Conservation (phyloP, 2,888 invertebrate genomes). For the Chloromyia formosa region DNA sequence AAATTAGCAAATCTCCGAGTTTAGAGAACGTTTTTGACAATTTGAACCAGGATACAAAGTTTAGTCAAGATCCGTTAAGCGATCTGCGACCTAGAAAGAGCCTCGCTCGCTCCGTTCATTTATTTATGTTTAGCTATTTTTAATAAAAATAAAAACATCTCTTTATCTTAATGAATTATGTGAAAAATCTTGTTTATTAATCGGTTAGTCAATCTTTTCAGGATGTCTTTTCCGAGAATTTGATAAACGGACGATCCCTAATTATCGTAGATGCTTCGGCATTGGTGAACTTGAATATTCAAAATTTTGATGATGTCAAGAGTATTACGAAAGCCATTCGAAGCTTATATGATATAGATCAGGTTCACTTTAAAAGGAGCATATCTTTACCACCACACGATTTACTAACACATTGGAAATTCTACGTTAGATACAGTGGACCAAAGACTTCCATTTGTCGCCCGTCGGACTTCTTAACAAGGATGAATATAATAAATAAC, state of each 20-base stretch:
- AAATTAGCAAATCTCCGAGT: no score
- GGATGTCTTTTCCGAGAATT: slow-evolving; percentile 63
- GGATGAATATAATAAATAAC: slow-evolving; percentile 66
- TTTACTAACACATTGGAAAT: slow-evolving; percentile 66
- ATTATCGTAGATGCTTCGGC: slow-evolving; percentile 65
- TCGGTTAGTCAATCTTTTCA: no score
- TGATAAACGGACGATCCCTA: slow-evolving; percentile 65
- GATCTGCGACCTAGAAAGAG: no score
- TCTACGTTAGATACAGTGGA: slow-evolving; percentile 67
- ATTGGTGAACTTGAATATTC: slow-evolving; percentile 65
- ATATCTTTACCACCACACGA: slow-evolving; percentile 64
- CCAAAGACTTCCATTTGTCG: slow-evolving; percentile 64
- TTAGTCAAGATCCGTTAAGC: no score
- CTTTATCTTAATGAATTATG: no score
- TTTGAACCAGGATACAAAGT: no score
- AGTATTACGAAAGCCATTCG: slow-evolving; percentile 61
- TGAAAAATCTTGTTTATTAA: no score
- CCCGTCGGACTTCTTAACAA: slow-evolving; percentile 66
- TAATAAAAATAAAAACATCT: no score
- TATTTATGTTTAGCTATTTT: no score
- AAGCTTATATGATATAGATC: slow-evolving; percentile 63
- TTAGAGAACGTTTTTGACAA: no score
- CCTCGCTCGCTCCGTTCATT: no score
- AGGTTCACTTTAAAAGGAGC: slow-evolving; percentile 62
- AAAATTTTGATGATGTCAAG: slow-evolving; percentile 64